These are phyloP conservation scores for Staurois parvus DNA, from an alignment of 2,797 vertebrate species.

Conservation along the genomic window DNA sequence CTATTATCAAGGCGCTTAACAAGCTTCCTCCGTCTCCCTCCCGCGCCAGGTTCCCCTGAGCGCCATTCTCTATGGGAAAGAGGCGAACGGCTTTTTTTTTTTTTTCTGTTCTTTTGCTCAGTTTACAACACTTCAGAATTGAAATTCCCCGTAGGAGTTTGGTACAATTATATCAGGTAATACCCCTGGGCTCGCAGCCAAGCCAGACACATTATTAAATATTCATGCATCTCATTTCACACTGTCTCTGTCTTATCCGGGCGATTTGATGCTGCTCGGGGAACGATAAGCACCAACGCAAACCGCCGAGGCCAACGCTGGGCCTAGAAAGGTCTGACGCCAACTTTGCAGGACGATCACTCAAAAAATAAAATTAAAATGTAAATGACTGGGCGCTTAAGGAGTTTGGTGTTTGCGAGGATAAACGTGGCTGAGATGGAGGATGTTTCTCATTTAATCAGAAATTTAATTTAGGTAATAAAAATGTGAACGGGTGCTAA, in stretches of 20 bases:
- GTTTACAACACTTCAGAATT: constrained; percentile 59
- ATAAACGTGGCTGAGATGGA: constrained; percentile 6
- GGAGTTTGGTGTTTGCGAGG: not conserved
- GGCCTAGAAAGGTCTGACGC: constrained; percentile 33
- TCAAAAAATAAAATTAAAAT: constrained; percentile 32
- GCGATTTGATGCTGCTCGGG: constrained; percentile 39
- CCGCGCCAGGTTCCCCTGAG: not conserved
- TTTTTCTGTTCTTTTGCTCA: constrained; percentile 51
- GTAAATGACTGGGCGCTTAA: constrained; percentile 4
- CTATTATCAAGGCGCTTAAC: constrained; percentile 38
- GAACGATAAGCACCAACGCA: constrained; percentile 17
- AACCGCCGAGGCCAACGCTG: constrained; percentile 30
- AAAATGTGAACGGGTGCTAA: constrained; percentile 22
- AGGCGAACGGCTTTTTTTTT: constrained; percentile 21
- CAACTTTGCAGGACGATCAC: constrained; percentile 10
- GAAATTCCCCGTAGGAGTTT: constrained; percentile 46
- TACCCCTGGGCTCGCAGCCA: constrained; percentile 45
- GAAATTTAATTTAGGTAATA: constrained; percentile 16
- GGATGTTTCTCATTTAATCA: constrained; percentile 26
- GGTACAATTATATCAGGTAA: constrained; percentile 60
- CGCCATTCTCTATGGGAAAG: constrained; percentile 24
- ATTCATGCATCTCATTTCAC: constrained; percentile 61
- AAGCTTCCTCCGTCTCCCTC: not conserved
- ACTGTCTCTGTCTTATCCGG: constrained; percentile 45
- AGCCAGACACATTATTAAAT: constrained; percentile 53